phyloP scores from a whole-genome alignment of 2,888 invertebrate species.

The Brachypterus glaber region DNA sequence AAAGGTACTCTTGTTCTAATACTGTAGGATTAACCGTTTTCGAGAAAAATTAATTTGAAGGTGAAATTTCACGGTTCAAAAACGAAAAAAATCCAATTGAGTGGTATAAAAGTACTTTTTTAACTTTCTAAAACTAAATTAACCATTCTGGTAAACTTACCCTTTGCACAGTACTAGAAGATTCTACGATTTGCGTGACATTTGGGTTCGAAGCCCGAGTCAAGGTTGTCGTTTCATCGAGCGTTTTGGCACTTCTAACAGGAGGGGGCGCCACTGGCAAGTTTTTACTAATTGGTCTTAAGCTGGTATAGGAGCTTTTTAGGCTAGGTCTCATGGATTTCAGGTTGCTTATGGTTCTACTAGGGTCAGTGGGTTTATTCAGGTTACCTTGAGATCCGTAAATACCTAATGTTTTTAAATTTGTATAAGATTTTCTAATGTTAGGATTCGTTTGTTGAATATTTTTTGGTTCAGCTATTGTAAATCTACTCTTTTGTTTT shows the following conservation, averaged over 20 bases:
- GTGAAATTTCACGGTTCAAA: too few relatives aligned
- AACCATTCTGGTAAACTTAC: conserved; percentile 19
- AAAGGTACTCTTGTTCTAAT: too few relatives aligned
- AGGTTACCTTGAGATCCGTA: conserved; percentile 22
- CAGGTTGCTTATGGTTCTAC: conserved; percentile 25
- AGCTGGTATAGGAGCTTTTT: conserved; percentile 36
- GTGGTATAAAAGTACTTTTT: too few relatives aligned
- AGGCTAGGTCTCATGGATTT: conserved; percentile 31
- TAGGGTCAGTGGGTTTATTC: conserved; percentile 13
- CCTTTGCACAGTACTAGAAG: conserved; percentile 16
- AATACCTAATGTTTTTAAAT: conserved; percentile 16
- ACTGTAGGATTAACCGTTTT: too few relatives aligned
- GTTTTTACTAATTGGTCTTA: conserved; percentile 31
- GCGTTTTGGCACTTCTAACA: conserved; percentile 4
- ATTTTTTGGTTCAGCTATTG: conserved; percentile 20
- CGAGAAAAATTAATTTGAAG: too few relatives aligned
- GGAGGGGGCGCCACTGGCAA: conserved; percentile 32
- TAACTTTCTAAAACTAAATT: too few relatives aligned
- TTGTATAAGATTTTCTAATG: conserved; percentile 21
- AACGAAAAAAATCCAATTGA: too few relatives aligned
- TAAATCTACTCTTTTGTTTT: conserved; percentile 21
- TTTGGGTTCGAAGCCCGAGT: conserved; percentile 16
- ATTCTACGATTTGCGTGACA: conserved; percentile 15
- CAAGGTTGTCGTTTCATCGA: conserved; percentile 19
- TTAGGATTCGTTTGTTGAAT: conserved; percentile 15